Evolutionary conservation across 1,140 invertebrate species (phyloP).

Genomic region (Drosophila arizonae): DNA sequence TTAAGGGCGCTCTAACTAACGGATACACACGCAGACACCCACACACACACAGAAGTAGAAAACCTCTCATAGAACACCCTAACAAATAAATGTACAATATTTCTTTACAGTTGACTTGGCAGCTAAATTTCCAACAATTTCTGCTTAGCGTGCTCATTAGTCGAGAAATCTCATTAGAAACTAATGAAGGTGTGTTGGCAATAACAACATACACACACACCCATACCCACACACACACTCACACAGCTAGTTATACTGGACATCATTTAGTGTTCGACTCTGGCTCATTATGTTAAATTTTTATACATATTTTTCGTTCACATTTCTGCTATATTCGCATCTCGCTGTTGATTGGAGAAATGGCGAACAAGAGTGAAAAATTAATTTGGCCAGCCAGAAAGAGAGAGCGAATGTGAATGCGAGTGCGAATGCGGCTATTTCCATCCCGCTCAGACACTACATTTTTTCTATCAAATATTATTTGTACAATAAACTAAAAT

Average conservation of each 20-base stretch:
- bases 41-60: too few species aligned
- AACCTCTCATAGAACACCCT: conserved; percentile 6
- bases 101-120: conserved; percentile 48
- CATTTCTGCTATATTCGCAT: conserved; percentile 69
- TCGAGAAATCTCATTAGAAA: conserved; percentile 76
- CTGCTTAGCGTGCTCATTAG: conserved; percentile 66
- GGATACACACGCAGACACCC: neutral
- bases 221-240: neutral
- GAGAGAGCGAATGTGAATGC: conserved; percentile 47
- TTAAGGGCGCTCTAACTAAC: neutral
- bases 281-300: conserved; percentile 46
- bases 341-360: conserved; percentile 40
- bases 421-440: conserved; percentile 51
- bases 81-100: conserved; percentile 25
- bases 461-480: conserved; percentile 78
- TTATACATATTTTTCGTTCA: conserved; percentile 46
- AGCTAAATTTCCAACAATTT: conserved; percentile 46
- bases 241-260: conserved; percentile 8
- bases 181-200: conserved; percentile 65
- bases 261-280: conserved; percentile 37
- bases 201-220: conserved; percentile 42
- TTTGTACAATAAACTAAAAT: conserved; percentile 76
- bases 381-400: conserved; percentile 10
- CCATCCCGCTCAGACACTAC: conserved; percentile 63
- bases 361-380: neutral